phyloP scores from a whole-genome alignment of 2,113 vertebrate genomes.

The Odobenus rosmarus region DNA sequence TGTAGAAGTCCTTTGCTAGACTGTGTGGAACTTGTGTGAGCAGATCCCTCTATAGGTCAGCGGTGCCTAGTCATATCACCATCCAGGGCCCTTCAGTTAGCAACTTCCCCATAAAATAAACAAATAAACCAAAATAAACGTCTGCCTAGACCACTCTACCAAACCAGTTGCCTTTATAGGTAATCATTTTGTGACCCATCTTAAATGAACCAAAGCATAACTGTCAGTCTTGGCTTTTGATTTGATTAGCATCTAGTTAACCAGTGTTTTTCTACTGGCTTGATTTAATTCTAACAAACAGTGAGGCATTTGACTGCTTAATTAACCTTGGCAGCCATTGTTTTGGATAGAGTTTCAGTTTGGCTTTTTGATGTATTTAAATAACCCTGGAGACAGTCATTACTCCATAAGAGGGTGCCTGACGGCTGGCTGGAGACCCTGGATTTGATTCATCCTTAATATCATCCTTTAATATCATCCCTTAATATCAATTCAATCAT shows the following conservation, averaged over 20 bases:
- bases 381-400: background rate
- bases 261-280: background rate
- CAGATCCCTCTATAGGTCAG: background rate
- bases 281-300: conserved; percentile 7
- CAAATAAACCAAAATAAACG: background rate
- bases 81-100: background rate
- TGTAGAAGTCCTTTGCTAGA: background rate
- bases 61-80: background rate
- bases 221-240: background rate
- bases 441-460: background rate
- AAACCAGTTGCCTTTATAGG: background rate
- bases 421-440: background rate
- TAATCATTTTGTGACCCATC: background rate
- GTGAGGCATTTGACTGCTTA: background rate
- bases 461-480: too few relatives aligned
- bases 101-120: background rate
- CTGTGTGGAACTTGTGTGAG: background rate
- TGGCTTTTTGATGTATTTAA: conserved; percentile 26
- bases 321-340: background rate
- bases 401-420: background rate
- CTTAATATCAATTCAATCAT: background rate
- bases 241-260: background rate
- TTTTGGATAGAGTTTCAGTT: background rate
- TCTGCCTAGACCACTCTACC: background rate
- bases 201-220: background rate